These are phyloP conservation scores for Ophraella communa DNA, from an alignment of 2,888 invertebrate species.

Conservation along the genomic window DNA sequence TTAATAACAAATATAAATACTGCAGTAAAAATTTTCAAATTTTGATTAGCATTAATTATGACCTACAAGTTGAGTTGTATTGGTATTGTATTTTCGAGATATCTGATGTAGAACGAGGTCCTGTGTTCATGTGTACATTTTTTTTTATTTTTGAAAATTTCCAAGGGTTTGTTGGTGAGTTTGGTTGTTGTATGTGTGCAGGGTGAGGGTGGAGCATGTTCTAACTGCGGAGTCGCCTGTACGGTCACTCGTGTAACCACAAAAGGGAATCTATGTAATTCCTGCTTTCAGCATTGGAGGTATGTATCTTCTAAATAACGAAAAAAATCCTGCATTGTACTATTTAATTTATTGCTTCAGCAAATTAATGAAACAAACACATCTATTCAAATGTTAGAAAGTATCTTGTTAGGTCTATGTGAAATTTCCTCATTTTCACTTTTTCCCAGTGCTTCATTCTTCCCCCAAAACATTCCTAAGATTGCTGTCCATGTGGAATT, in stretches of 20 bases:
- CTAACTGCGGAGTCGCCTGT: slow-evolving; percentile 76
- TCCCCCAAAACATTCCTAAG: too few species aligned
- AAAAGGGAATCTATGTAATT: slow-evolving; percentile 80
- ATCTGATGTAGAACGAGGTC: not conserved
- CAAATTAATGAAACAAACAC: too few species aligned
- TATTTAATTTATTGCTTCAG: too few species aligned
- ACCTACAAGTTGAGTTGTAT: too few species aligned
- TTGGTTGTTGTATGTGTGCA: slow-evolving; percentile 57
- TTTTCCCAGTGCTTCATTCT: too few species aligned
- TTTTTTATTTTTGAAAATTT: slow-evolving; percentile 4
- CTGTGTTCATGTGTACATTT: not conserved
- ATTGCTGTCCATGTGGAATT: too few species aligned
- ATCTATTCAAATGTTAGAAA: not conserved
- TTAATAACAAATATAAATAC: too few species aligned
- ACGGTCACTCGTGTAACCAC: slow-evolving; percentile 76
- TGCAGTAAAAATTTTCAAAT: too few species aligned
- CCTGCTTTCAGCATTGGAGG: slow-evolving; percentile 88
- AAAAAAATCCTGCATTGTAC: not conserved
- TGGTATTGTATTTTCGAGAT: slow-evolving; percentile 2
- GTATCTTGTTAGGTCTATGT: too few species aligned
- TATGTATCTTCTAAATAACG: slow-evolving; percentile 60
- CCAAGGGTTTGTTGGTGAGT: slow-evolving; percentile 46
- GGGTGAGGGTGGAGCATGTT: slow-evolving; percentile 61
- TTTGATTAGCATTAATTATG: too few species aligned
- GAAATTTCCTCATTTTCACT: too few species aligned